These are phyloP conservation scores for Tachypleus tridentatus DNA, from an alignment of 1,140 invertebrate genomes.

Conservation along the genomic window DNA sequence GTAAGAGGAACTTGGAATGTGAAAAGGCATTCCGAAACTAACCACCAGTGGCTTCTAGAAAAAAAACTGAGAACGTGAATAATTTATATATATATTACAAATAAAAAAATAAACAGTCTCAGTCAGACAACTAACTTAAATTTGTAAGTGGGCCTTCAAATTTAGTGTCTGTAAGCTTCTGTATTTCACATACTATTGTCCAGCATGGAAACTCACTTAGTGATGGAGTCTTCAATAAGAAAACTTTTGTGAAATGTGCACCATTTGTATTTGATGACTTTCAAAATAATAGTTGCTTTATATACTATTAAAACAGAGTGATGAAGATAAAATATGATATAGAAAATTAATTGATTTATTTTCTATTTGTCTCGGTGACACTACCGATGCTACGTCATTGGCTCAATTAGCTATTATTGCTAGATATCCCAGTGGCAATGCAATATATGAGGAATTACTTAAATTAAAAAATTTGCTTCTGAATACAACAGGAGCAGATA, in stretches of 20 bases:
- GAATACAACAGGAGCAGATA: not conserved
- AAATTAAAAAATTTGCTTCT: not conserved
- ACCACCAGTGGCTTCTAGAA: not conserved
- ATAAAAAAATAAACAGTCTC: not conserved
- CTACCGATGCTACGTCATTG: not conserved
- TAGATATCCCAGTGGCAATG: not conserved
- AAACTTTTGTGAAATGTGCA: conserved; percentile 2
- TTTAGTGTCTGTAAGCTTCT: conserved; percentile 1
- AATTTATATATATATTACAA: not conserved
- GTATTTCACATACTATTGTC: not conserved
- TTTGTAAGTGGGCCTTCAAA: not conserved
- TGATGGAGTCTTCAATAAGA: not conserved
- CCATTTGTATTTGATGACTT: not conserved
- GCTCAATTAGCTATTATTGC: not conserved
- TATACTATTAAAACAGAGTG: not conserved
- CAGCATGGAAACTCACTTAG: not conserved
- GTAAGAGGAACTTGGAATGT: not conserved
- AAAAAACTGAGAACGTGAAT: not conserved
- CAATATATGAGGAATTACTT: not conserved
- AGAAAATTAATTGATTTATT: not conserved
- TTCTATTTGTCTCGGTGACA: not conserved
- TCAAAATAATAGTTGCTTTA: not conserved
- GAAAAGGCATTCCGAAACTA: not conserved
- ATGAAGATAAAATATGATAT: not conserved
- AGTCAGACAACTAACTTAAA: not conserved